These are phyloP conservation scores for Pangasius krempfi DNA, from an alignment of 2,797 vertebrate species.

Conservation along the genomic window DNA sequence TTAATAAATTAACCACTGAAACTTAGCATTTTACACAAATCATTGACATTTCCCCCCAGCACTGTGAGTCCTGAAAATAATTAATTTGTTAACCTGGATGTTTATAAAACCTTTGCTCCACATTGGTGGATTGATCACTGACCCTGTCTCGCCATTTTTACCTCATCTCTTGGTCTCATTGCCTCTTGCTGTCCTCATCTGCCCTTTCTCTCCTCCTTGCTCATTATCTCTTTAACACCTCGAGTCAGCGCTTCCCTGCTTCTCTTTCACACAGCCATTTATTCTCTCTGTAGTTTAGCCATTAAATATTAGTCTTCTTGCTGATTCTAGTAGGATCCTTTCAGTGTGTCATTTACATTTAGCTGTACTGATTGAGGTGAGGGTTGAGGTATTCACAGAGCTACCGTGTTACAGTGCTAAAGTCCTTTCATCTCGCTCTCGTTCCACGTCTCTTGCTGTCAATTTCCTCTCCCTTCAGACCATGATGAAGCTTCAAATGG, in stretches of 20 bases:
- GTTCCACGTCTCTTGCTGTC: slow-evolving; percentile 16
- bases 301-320: slow-evolving; percentile 15
- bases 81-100: slow-evolving; percentile 39
- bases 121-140: slow-evolving; percentile 34
- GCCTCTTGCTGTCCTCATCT: slow-evolving; percentile 24
- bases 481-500: slow-evolving; percentile 49
- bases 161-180: slow-evolving; percentile 20
- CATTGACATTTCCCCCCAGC: slow-evolving; percentile 43
- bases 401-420: slow-evolving; percentile 2
- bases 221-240: slow-evolving; percentile 46
- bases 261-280: not conserved
- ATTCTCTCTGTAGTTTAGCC: not conserved
- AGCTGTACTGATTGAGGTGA: not conserved
- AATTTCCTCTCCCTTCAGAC: slow-evolving; percentile 41
- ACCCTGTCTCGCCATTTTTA: slow-evolving; percentile 31
- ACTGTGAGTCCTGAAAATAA: slow-evolving; percentile 52
- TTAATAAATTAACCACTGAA: slow-evolving; percentile 46
- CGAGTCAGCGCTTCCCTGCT: slow-evolving; percentile 23
- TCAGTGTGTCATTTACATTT: slow-evolving; percentile 26
- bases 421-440: slow-evolving; percentile 4
- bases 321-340: not conserved
- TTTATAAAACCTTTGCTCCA: slow-evolving; percentile 55
- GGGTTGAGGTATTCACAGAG: slow-evolving; percentile 8
- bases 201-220: slow-evolving; percentile 17
- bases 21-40: slow-evolving; percentile 44